Conservation (phyloP, 2,113 vertebrate genomes). For the Cavia aperea region DNA sequence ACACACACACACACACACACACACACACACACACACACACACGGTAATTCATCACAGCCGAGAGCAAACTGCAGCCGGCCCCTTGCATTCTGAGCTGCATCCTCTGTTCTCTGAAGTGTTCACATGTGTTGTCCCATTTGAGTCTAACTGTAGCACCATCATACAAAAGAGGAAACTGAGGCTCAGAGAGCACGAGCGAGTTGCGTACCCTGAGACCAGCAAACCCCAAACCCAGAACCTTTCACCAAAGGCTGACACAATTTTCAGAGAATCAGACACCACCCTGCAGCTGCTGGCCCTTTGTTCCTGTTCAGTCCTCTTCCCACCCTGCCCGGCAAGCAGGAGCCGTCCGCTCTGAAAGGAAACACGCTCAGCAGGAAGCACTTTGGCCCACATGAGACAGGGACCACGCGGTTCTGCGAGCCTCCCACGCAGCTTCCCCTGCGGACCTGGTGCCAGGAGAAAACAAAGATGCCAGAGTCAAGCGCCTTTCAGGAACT, state of each 20-base stretch:
- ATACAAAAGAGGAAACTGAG: neutral
- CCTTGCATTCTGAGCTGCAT: neutral
- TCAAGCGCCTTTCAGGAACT: neutral
- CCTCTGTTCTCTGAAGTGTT: neutral
- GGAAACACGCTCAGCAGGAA: neutral
- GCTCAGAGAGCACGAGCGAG: neutral
- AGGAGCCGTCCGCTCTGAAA: neutral
- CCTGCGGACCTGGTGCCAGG: neutral
- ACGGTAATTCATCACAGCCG: neutral
- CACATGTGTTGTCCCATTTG: neutral
- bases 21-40: neutral
- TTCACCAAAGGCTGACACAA: neutral
- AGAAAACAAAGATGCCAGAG: neutral
- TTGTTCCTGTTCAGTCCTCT: neutral
- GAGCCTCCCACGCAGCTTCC: neutral
- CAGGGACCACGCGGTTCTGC: neutral
- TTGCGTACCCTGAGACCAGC: rapidly evolving
- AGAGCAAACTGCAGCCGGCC: neutral
- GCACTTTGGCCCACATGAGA: neutral
- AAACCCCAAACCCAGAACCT: neutral
- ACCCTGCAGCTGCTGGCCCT: rapidly evolving
- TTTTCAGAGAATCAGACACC: neutral
- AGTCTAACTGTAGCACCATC: neutral
- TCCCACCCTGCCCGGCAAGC: neutral
- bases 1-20: neutral